Conservation (phyloP, 2,113 vertebrate species). For the Hippocampus guttulatus region DNA sequence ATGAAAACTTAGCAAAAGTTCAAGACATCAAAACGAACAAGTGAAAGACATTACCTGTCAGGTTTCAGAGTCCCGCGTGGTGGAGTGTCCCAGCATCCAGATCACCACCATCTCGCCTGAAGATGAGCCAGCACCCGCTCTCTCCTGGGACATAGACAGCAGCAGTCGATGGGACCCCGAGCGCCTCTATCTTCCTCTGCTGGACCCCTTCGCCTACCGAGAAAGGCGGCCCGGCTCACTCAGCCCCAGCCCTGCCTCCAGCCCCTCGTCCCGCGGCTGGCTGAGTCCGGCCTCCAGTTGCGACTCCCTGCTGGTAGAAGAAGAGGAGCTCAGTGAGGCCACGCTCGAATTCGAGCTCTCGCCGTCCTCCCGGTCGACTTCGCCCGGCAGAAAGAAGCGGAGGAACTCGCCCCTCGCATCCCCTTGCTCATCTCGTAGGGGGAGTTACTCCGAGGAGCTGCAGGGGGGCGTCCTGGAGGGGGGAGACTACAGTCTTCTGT, state of each 20-base stretch:
- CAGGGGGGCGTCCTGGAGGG: conserved; percentile 57
- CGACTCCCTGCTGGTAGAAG: conserved; percentile 82
- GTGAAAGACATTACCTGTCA: conserved; percentile 16
- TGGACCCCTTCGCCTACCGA: conserved; percentile 83
- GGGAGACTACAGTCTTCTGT: conserved; percentile 55
- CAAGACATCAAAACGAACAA: neutral
- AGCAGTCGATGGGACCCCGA: conserved; percentile 78
- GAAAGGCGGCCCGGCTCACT: conserved; percentile 78
- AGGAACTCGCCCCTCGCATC: conserved; percentile 75
- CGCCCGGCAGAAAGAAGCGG: conserved; percentile 85
- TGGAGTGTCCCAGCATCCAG: conserved; percentile 91
- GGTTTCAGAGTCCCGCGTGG: conserved; percentile 76
- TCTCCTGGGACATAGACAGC: conserved; percentile 73
- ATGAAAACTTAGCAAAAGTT: conserved; percentile 19
- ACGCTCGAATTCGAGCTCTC: conserved; percentile 78
- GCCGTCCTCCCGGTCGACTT: conserved; percentile 78
- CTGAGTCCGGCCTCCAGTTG: conserved; percentile 86
- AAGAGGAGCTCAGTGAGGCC: conserved; percentile 84
- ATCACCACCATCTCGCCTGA: conserved; percentile 89
- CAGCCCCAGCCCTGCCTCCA: conserved; percentile 86
- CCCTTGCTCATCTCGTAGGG: conserved; percentile 79
- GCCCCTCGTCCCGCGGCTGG: conserved; percentile 85
- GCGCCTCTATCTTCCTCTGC: conserved; percentile 77
- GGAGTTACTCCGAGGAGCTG: conserved; percentile 82
- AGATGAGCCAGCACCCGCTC: conserved; percentile 62